Conservation (phyloP, 1,140 invertebrate species). For the Drosophila nigrodunni region DNA sequence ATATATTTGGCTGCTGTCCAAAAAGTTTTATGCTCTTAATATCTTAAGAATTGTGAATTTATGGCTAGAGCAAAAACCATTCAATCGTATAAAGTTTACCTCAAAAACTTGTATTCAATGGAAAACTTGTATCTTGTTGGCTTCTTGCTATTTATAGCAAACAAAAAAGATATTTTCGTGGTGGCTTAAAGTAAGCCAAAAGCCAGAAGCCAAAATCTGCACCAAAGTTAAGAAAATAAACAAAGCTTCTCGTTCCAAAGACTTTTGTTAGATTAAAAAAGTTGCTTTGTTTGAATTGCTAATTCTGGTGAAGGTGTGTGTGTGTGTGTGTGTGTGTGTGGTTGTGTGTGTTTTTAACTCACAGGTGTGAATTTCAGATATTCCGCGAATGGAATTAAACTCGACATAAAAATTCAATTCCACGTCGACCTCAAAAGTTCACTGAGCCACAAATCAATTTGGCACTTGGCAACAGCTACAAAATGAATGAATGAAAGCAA, state of each 20-base stretch:
- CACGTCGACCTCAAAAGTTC: conserved; percentile 37
- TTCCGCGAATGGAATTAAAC: conserved; percentile 10
- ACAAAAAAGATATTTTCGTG: not conserved
- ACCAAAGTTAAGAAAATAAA: conserved; percentile 9
- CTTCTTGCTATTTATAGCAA: not conserved
- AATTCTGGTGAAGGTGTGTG: conserved; percentile 21
- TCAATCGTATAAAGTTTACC: conserved; percentile 30
- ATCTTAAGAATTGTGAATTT: conserved; percentile 19
- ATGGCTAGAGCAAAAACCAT: conserved; percentile 14
- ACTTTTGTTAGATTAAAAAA: conserved; percentile 49
- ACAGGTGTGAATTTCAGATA: conserved; percentile 34
- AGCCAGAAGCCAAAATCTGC: not conserved
- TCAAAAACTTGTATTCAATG: conserved; percentile 14
- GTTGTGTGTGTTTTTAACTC: not conserved
- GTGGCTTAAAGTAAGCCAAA: not conserved
- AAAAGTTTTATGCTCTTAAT: conserved; percentile 10
- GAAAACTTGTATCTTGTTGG: conserved; percentile 23
- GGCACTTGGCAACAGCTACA: conserved; percentile 36
- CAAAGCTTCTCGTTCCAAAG: conserved; percentile 9
- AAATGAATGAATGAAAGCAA: conserved; percentile 24
- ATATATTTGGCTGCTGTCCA: conserved; percentile 11
- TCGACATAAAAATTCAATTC: conserved; percentile 61
- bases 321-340: not conserved
- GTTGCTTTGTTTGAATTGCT: conserved; percentile 53
- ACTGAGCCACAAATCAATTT: conserved; percentile 74